Evolutionary conservation across 2,113 vertebrate species (phyloP).

Genomic region (Crotalus horridus): DNA sequence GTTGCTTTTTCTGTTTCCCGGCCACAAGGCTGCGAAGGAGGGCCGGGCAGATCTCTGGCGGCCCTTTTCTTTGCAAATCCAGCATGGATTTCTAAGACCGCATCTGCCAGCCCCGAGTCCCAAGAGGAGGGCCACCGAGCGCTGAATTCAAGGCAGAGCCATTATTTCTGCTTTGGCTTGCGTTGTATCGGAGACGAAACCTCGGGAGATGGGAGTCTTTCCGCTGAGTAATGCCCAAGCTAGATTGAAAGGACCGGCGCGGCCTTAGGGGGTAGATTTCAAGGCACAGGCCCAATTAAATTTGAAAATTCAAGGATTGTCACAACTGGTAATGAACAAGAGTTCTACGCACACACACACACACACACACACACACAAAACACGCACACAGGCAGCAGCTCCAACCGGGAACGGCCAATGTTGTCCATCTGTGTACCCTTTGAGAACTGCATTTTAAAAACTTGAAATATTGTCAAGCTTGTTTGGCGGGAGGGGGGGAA

Average conservation of each 20-base stretch:
- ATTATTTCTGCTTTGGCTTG: slow-evolving; percentile 73
- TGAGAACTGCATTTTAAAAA: slow-evolving; percentile 64
- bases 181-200: slow-evolving; percentile 69
- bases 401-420: slow-evolving; percentile 65
- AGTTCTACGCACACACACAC: background rate
- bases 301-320: slow-evolving; percentile 80
- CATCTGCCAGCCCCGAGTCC: slow-evolving; percentile 77
- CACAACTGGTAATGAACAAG: slow-evolving; percentile 74
- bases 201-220: slow-evolving; percentile 75
- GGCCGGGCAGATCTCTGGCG: slow-evolving; percentile 34
- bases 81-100: slow-evolving; percentile 68
- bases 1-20: slow-evolving; percentile 54
- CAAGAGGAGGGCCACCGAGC: slow-evolving; percentile 70
- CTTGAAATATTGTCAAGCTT: slow-evolving; percentile 14
- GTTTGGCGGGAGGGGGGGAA: slow-evolving; percentile 12
- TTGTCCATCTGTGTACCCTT: slow-evolving; percentile 76
- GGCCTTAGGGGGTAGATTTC: slow-evolving; percentile 77
- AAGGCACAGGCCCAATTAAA: slow-evolving; percentile 77
- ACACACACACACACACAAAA: slow-evolving; percentile 16
- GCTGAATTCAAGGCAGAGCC: slow-evolving; percentile 73
- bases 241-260: slow-evolving; percentile 77
- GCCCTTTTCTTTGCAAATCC: slow-evolving; percentile 66
- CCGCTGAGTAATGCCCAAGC: slow-evolving; percentile 75
- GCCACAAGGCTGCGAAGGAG: slow-evolving; percentile 53
- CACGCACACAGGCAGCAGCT: background rate